Base-by-base conservation (phyloP, 1,140 invertebrate genomes). In the Asbolus verrucosus region DNA sequence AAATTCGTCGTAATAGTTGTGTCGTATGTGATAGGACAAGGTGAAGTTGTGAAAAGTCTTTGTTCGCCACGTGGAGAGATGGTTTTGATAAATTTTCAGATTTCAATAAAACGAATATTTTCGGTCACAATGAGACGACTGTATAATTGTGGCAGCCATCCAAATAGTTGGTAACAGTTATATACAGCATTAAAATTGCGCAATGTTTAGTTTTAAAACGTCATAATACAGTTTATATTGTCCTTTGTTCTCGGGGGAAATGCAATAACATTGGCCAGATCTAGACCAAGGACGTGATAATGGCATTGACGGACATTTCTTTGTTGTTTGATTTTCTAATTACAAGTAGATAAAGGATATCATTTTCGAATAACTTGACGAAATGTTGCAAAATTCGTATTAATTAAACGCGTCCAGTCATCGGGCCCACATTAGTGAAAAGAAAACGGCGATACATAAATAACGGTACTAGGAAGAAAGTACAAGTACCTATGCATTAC, bases 211-310 rank as follows among this genome's bases (percentile, higher is more conserved):
- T 54, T 54, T 54, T 54, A 54, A 54, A 54, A 54, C 46, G 46
- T 54, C 46, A 54, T 54, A 54, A 54, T 54, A 54, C 46, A 54
- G 46, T 54, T 27, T 63, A 24, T 38, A 63, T 63, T 63, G 33
- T 63, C 33, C 61, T 63, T 63, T 63, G 61, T 63, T 63, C 39
- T 63, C 61, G 61, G 36, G 27, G 61, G 61, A 41, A 63, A 63
- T 63, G 33, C 61, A 54, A 27, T 21, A 54, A 27, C 46, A 39
- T 63, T 63, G 61, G 27, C 61, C 39, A 63, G 33, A 63, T 63
- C 61, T 63, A 63, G 61, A 63, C 61, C 61, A 63, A 63, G 61
- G 61, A 63, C 61, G 61, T 63, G 61, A 63, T 63, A 63, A 63
- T 63, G 61, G 61, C 61, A 63, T 63, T 63, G 61, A 63, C 33